phyloP scores from a whole-genome alignment of 2,888 invertebrate species.

The Hypsopygia costalis region DNA sequence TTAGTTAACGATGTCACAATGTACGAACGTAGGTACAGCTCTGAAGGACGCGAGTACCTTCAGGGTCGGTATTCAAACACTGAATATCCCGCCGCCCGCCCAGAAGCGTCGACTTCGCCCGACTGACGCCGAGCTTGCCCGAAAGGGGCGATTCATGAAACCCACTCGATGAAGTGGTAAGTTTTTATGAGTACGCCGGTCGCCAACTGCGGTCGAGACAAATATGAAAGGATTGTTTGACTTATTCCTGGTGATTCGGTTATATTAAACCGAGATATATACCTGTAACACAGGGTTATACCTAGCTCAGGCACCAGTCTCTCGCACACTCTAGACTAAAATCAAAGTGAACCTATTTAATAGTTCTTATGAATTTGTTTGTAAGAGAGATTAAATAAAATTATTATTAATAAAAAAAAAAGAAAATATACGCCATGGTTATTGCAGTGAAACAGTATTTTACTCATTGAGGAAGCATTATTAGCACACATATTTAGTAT shows the following conservation, averaged over 20 bases:
- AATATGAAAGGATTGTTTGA: slow-evolving; percentile 67
- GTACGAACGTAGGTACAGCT: neutral
- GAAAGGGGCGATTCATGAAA: slow-evolving; percentile 9
- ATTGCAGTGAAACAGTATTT: too few relatives aligned
- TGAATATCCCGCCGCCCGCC: slow-evolving; percentile 2
- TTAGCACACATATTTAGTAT: too few relatives aligned
- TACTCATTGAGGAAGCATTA: too few relatives aligned
- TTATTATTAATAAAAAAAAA: too few relatives aligned
- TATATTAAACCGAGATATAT: too few relatives aligned
- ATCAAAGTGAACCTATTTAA: too few relatives aligned
- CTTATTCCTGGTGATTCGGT: slow-evolving; percentile 53
- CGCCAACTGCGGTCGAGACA: slow-evolving; percentile 43
- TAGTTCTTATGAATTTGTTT: too few relatives aligned
- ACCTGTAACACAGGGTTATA: too few relatives aligned
- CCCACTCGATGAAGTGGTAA: slow-evolving; percentile 13
- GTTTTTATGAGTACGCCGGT: slow-evolving; percentile 10
- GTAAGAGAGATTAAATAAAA: too few relatives aligned
- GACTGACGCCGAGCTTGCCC: neutral
- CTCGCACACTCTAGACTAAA: too few relatives aligned
- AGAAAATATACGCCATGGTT: too few relatives aligned
- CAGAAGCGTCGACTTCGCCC: neutral
- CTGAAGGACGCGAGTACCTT: slow-evolving; percentile 1
- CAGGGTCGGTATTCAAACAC: neutral
- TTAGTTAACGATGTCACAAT: slow-evolving; percentile 1
- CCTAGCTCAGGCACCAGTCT: too few relatives aligned